These are phyloP conservation scores for Axis porcinus DNA, from an alignment of 2,113 vertebrate species.

Conservation along the genomic window DNA sequence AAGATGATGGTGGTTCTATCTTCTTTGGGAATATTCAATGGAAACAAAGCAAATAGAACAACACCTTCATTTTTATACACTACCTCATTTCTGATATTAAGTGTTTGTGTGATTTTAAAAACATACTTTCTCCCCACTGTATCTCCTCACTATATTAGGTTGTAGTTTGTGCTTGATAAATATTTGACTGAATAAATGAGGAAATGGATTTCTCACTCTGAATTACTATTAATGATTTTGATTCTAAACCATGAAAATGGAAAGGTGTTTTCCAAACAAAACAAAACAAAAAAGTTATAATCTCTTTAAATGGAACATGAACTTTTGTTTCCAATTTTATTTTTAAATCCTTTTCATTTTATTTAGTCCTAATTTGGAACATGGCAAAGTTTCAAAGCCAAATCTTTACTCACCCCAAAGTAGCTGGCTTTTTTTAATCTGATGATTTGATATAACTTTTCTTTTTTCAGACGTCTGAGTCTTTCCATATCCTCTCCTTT, in stretches of 20 bases:
- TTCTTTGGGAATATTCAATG: background rate
- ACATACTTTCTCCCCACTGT: background rate
- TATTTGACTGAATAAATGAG: background rate
- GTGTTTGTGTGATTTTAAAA: background rate
- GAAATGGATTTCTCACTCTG: background rate
- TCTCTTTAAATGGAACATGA: background rate
- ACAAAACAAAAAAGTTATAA: background rate
- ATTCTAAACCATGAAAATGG: background rate
- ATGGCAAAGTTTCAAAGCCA: background rate
- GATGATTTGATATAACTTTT: background rate
- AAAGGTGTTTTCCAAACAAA: background rate
- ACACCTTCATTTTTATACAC: background rate
- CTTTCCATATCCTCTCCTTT: background rate
- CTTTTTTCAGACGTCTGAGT: background rate
- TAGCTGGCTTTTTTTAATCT: background rate
- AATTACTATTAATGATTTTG: background rate
- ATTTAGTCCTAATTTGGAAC: background rate
- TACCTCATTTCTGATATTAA: background rate
- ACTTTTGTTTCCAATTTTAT: background rate
- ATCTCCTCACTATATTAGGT: background rate
- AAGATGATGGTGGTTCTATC: background rate
- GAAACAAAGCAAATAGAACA: background rate
- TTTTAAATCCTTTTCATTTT: conserved; percentile 18
- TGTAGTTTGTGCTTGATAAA: background rate
- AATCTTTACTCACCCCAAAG: background rate